A percentile compares a stretch with the other conserved stretches of the same genome.
Conservation (phyloP, 2,113 vertebrate species). For the Catharus minimus region DNA sequence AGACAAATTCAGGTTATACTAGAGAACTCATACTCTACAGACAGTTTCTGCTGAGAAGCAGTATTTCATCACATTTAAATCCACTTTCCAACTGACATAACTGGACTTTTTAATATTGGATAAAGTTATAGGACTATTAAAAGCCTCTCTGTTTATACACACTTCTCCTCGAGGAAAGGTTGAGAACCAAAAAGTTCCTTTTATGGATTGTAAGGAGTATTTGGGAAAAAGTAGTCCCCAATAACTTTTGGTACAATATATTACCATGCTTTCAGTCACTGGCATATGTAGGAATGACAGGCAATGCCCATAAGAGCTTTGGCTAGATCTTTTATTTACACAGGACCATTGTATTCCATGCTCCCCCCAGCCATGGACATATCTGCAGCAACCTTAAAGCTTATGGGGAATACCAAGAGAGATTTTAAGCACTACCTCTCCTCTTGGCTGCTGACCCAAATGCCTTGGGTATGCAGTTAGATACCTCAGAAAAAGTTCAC, state of each 20-base stretch:
- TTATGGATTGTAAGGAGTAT: not conserved
- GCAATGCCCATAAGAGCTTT: not conserved
- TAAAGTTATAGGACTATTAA: constrained; percentile 8
- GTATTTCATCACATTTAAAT: not conserved
- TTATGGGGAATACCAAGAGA: not conserved
- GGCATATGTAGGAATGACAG: not conserved
- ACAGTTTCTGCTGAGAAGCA: not conserved
- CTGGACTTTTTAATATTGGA: not conserved
- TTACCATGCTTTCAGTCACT: not conserved
- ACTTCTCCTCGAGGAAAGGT: not conserved
- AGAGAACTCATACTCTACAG: not conserved
- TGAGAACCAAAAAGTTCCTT: constrained; percentile 1
- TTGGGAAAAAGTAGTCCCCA: not conserved
- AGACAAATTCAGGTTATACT: not conserved
- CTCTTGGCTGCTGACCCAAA: not conserved
- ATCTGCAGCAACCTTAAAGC: not conserved
- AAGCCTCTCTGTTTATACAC: not conserved
- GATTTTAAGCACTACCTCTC: not conserved
- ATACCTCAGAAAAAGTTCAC: not conserved
- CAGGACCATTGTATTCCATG: not conserved
- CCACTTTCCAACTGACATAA: not conserved
- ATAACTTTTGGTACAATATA: not conserved
- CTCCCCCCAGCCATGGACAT: not conserved
- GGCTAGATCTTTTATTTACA: not conserved
- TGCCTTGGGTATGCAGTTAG: not conserved